phyloP scores from a whole-genome alignment of 1,140 invertebrate genomes.

The Orchestia grillus region DNA sequence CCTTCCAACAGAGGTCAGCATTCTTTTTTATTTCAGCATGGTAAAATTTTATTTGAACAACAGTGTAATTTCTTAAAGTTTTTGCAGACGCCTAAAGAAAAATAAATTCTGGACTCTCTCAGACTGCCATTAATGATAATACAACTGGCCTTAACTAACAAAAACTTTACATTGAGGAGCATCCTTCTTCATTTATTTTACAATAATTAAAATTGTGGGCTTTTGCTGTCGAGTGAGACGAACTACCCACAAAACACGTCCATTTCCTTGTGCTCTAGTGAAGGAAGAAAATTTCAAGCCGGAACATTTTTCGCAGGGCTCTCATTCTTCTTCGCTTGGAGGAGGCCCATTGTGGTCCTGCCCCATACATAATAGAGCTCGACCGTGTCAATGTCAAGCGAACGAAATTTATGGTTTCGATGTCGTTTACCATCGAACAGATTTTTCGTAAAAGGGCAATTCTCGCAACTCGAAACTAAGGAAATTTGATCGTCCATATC shows the following conservation, averaged over 20 bases:
- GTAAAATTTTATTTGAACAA: no score
- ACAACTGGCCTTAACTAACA: no score
- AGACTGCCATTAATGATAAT: no score
- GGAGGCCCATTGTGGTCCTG: slow-evolving; percentile 24
- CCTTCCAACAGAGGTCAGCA: no score
- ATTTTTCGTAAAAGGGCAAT: not conserved
- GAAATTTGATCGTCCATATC: not conserved
- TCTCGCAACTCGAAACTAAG: not conserved
- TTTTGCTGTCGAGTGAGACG: not conserved
- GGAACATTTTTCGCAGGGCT: not conserved
- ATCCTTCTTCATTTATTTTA: not conserved
- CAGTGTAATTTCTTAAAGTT: no score
- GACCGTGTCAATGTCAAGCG: slow-evolving; percentile 31
- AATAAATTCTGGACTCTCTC: no score
- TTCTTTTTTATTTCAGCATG: no score
- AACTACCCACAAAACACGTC: slow-evolving; percentile 7
- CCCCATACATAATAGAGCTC: slow-evolving; percentile 26
- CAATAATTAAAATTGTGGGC: not conserved
- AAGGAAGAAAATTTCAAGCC: not conserved
- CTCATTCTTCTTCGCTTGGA: slow-evolving; percentile 38
- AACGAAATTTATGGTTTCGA: slow-evolving; percentile 21
- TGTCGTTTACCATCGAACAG: slow-evolving; percentile 30
- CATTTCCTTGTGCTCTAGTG: not conserved
- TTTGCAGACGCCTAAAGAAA: no score
- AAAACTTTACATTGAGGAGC: not conserved